Conservation (phyloP, 2,797 vertebrate species). For the Pangasius djambal region DNA sequence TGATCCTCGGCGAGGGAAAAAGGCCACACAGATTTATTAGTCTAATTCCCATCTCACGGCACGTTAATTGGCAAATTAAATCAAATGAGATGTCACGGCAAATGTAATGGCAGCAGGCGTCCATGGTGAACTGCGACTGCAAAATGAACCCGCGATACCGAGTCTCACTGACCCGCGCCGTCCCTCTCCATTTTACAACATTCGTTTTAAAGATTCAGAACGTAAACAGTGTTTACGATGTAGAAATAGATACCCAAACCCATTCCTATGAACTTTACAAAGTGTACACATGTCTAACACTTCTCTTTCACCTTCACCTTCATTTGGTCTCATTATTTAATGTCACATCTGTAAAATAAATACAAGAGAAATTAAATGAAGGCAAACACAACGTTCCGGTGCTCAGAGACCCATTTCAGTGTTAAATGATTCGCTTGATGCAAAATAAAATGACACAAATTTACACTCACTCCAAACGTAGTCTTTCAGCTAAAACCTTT, state of each 20-base stretch:
- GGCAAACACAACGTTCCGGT: not conserved
- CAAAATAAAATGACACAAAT: not conserved
- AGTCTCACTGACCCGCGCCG: not conserved
- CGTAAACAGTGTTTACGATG: not conserved
- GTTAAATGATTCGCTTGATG: not conserved
- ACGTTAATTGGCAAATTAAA: slow-evolving; percentile 67
- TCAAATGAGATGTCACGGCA: slow-evolving; percentile 65
- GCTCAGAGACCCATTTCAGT: not conserved
- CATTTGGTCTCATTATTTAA: not conserved
- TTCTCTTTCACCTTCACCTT: not conserved
- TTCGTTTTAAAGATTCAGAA: not conserved
- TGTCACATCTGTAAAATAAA: not conserved
- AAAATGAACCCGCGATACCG: slow-evolving; percentile 43
- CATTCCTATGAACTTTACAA: not conserved
- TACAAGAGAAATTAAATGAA: not conserved
- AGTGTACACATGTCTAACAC: not conserved
- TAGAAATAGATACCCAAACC: not conserved
- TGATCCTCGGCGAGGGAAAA: slow-evolving; percentile 46
- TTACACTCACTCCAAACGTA: not conserved
- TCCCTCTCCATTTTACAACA: not conserved
- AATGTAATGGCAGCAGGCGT: slow-evolving; percentile 59
- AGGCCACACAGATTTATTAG: slow-evolving; percentile 63
- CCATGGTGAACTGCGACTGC: slow-evolving; percentile 44
- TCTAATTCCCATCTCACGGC: slow-evolving; percentile 59
- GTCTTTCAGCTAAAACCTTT: not conserved